phyloP scores from a whole-genome alignment of 2,113 vertebrate genomes.

The Athene noctua region DNA sequence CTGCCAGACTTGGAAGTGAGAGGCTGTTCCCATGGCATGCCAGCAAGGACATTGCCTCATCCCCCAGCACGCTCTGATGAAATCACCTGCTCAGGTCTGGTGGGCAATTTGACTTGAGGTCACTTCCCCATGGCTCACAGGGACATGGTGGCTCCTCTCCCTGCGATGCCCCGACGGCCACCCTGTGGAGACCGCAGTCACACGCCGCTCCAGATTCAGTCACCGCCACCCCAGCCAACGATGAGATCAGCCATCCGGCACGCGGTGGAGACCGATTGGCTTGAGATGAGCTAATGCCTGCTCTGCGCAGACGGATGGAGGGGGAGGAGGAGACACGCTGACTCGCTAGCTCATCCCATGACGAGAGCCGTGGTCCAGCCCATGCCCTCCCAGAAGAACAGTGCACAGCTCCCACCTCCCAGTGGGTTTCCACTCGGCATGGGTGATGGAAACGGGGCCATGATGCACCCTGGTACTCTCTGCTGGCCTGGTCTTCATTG shows the following conservation, averaged over 20 bases:
- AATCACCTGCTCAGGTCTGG: background rate
- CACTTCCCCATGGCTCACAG: background rate
- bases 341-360: background rate
- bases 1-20: background rate
- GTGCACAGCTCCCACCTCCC: background rate
- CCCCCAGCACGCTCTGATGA: background rate
- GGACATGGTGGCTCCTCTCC: background rate
- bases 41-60: background rate
- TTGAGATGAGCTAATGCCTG: slow-evolving; percentile 61
- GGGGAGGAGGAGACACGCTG: slow-evolving; percentile 16
- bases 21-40: background rate
- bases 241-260: slow-evolving; percentile 58
- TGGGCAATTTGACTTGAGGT: background rate
- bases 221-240: background rate
- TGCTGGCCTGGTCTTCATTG: background rate
- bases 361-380: background rate
- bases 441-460: background rate
- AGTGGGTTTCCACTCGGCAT: background rate
- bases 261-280: background rate
- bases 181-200: background rate
- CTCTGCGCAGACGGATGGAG: background rate
- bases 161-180: rapidly evolving
- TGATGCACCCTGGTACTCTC: background rate
- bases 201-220: background rate
- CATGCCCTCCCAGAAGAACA: background rate